These are phyloP conservation scores for Eristalis pertinax DNA, from an alignment of 2,888 invertebrate species.

Conservation along the genomic window DNA sequence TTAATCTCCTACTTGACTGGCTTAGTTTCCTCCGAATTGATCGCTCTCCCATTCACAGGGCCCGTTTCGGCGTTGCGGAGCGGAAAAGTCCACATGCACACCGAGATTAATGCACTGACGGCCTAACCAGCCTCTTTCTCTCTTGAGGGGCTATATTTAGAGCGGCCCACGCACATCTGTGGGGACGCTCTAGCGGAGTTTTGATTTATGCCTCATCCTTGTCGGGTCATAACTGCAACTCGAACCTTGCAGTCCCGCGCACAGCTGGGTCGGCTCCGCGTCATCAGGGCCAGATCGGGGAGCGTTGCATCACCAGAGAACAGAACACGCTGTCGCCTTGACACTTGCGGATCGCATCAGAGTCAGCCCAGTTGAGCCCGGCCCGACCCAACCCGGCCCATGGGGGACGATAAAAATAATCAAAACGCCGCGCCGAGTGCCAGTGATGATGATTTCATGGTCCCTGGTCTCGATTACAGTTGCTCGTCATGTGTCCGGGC, in stretches of 20 bases:
- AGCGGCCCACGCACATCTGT: conserved; percentile 35
- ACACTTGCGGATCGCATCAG: not conserved
- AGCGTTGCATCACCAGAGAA: not conserved
- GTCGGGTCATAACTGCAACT: conserved; percentile 1
- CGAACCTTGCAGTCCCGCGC: not conserved
- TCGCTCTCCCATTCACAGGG: not conserved
- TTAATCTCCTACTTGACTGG: conserved; percentile 43
- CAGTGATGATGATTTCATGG: conserved; percentile 36
- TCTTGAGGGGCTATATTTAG: conserved; percentile 39
- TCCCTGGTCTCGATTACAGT: conserved; percentile 47
- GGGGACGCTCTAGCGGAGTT: not conserved
- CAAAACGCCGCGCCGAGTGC: not conserved
- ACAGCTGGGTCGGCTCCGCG: not conserved
- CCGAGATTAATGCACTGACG: not conserved
- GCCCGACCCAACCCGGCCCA: not conserved
- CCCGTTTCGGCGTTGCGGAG: not conserved
- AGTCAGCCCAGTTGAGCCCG: not conserved
- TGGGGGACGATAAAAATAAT: not conserved
- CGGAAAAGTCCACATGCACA: conserved; percentile 3
- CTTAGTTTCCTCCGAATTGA: conserved; percentile 1
- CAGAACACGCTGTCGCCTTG: not conserved
- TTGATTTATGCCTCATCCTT: not conserved
- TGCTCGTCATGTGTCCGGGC: not conserved
- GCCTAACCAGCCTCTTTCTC: not conserved
- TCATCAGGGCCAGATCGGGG: not conserved